Evolutionary conservation across 2,797 vertebrate genomes (phyloP), one percentile per base, ranked within the genome.

Genomic region (Sebastes kiyomatsui): DNA sequence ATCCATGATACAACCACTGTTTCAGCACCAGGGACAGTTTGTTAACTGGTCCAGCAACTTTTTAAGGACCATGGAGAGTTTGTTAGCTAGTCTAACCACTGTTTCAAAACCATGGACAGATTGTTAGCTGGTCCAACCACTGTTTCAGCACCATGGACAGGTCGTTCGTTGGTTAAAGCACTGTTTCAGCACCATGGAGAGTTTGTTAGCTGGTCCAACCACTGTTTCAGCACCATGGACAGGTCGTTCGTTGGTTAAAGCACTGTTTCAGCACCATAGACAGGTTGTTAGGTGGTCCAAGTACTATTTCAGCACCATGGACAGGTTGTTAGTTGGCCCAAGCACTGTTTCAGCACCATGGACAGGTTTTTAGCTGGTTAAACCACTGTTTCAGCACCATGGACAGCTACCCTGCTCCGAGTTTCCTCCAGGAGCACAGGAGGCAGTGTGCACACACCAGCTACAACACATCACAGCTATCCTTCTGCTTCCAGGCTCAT

Each of bases 331-430:
- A 42, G 49, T 1, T n/a, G 20, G 38, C 3, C 0, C 0, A 52
- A 52, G 0, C 18, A 54, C 4, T 54, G 1, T 18, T 54, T 22
- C n/a, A 54, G 52, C n/a, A 22, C 18, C 9, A 12, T 6, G 9
- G 28, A 25, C 22, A 16, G 55, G 8, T 52, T 28, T 5, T 42
- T 42, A 42, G 49, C 0, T n/a, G 20, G 42, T 7, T 0, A 0
- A 52, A 52, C 0, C 8, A 55, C 4, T 55, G 2, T 18, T 55
- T 22, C n/a, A 54, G 52, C n/a, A 22, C 18, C 80, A 81, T 0
- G 67, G 88, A 89, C 74, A 90, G 87, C 32, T 79, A 12, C 72
- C 22, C 32, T n/a, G 74, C 82, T 71, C 52, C 1, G n/a, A 12
- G 60, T 14, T 52, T 60, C 61, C 72, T 82, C 71, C 38, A 82